These are phyloP conservation scores for Lottia scabra DNA, from an alignment of 2,888 invertebrate genomes.

Conservation along the genomic window DNA sequence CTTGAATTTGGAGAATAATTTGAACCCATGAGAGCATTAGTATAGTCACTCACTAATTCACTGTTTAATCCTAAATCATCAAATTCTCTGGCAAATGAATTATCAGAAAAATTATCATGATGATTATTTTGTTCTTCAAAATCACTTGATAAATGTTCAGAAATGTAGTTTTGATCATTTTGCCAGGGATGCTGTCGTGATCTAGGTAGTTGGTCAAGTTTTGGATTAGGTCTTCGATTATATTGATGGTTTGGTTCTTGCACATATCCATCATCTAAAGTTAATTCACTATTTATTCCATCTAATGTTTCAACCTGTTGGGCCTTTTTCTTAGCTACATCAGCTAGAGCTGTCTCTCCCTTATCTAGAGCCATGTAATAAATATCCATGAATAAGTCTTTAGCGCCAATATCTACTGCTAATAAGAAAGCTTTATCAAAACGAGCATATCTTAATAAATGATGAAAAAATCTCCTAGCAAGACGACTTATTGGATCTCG, in stretches of 20 bases:
- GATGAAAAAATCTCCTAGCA: constrained; percentile 88
- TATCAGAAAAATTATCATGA: constrained; percentile 1
- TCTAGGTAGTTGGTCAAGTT: constrained; percentile 39
- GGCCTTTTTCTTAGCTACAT: constrained; percentile 64
- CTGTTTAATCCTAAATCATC: constrained; percentile 41
- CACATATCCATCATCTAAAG: constrained; percentile 20
- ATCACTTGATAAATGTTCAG: not conserved
- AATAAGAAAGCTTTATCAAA: constrained; percentile 84
- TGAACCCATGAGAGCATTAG: constrained; percentile 49
- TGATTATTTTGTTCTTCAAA: not conserved
- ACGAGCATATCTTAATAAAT: constrained; percentile 75
- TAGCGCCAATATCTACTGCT: constrained; percentile 86
- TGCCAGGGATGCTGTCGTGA: constrained; percentile 58
- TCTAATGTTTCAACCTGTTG: constrained; percentile 56
- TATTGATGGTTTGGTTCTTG: constrained; percentile 3
- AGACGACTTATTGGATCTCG: constrained; percentile 82
- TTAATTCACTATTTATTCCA: constrained; percentile 27
- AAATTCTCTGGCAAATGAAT: constrained; percentile 22
- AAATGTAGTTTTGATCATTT: constrained; percentile 36
- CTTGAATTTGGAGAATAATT: constrained; percentile 25
- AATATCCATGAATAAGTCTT: constrained; percentile 82
- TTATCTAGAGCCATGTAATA: constrained; percentile 66
- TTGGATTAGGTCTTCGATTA: not conserved
- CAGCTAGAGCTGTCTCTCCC: constrained; percentile 64
- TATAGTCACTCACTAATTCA: constrained; percentile 56